Evolutionary conservation across 1,140 invertebrate genomes (phyloP), one percentile per base, ranked within the genome.

Genomic region (Aphis gossypii): DNA sequence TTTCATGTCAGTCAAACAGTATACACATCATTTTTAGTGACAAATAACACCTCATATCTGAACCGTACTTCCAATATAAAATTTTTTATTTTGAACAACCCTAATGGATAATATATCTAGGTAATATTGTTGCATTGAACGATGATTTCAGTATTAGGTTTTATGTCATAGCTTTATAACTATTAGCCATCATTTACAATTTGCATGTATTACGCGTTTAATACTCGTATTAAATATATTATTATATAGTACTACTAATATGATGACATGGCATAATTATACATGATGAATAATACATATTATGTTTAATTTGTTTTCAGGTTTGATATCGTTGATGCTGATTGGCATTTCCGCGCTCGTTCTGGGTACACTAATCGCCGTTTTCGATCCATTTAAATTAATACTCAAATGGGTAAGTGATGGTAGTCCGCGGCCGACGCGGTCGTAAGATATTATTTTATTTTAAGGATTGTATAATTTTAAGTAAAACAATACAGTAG

Each of bases 351-450:
- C 97, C 94, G 96, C 96, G 0, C 95, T 98, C 82, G 95, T 96
- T 38, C 95, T 96, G 18, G 97, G 96, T 23, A 96, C 96, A 82
- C 95, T 97, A 68, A 95, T 97, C 4, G 94, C 97, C 35, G 95
- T 97, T 25, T 95, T 96, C 41, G 96, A 97, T 91, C 97, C 97
- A 3, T 97, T 97, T 95, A 96, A 97, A 93, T 95, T 96, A n/a
- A 95, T 98, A 82, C 97, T 97, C 94, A 96, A 96, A 95, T 96
- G 96, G 96, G 97, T 96, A 95, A 96, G 95, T 95, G 14, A n/a
- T 18, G 20, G n/a, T 18, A 56, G 5, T 44, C 38, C 8, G 2
- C 1, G 8, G 41, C 9, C 21, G 41, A 84, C 8, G 3, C 8
- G 3, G 35, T 44, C 23, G 1, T 23, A 44, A 25, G 23, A 83